These are phyloP conservation scores for Diorhabda sublineata DNA, from an alignment of 1,140 invertebrate species.

Conservation along the genomic window DNA sequence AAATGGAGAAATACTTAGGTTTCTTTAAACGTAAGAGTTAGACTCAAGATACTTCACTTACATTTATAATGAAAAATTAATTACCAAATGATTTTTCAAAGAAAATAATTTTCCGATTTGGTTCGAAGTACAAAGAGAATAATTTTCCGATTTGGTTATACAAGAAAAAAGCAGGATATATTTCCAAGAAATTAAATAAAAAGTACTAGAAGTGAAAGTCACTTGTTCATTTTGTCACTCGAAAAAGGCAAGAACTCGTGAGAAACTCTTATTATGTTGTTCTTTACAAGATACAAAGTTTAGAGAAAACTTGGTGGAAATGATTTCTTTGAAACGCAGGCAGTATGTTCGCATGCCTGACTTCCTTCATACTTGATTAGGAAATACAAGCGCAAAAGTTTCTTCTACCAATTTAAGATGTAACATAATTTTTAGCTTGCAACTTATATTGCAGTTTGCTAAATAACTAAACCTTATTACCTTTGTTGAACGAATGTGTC, in stretches of 20 bases:
- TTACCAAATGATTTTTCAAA: too few species aligned
- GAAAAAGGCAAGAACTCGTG: constrained; percentile 6
- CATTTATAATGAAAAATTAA: too few species aligned
- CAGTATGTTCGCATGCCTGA: neutral
- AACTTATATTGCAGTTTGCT: too few species aligned
- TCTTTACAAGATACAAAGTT: constrained; percentile 15
- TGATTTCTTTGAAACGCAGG: constrained; percentile 14
- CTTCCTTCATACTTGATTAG: constrained; percentile 15
- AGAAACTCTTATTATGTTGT: constrained; percentile 15
- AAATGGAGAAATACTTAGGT: too few species aligned
- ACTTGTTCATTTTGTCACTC: constrained; percentile 16
- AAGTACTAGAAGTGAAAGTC: constrained; percentile 4
- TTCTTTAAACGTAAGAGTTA: too few species aligned
- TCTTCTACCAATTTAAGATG: neutral
- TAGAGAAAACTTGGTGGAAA: neutral
- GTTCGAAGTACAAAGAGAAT: too few species aligned
- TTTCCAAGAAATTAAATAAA: neutral
- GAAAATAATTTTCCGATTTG: too few species aligned
- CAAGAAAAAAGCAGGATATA: neutral
- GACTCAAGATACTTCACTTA: too few species aligned
- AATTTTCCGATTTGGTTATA: too few species aligned
- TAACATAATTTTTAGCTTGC: neutral
- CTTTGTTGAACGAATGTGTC: too few species aligned
- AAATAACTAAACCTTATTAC: too few species aligned
- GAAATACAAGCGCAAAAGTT: constrained; percentile 10